These are phyloP conservation scores for Amiota minor DNA, from an alignment of 2,888 invertebrate species.

Conservation along the genomic window DNA sequence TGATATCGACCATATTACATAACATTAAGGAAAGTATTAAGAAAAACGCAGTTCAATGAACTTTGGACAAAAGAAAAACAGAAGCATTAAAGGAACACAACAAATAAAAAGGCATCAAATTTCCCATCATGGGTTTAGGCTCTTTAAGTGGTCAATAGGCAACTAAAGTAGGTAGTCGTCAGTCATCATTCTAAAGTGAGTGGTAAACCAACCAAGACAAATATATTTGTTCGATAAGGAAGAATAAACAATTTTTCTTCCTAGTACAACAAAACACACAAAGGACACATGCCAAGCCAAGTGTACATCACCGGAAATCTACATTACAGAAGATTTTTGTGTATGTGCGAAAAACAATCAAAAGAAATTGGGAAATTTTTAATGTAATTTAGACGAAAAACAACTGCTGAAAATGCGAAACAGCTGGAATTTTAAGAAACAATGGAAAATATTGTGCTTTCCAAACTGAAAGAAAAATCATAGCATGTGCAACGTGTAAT, in stretches of 20 bases:
- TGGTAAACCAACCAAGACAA: too few species aligned
- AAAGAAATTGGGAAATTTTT: conserved; percentile 13
- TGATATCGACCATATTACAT: too few species aligned
- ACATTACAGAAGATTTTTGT: conserved; percentile 12
- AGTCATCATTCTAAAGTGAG: too few species aligned
- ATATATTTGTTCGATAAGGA: not conserved
- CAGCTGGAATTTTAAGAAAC: not conserved
- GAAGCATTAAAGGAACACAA: not conserved
- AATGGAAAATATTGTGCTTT: not conserved
- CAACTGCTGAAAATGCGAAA: not conserved
- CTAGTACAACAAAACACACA: not conserved
- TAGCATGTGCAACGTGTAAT: conserved; percentile 15
- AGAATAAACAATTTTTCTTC: not conserved
- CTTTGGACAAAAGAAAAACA: not conserved
- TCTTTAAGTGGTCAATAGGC: too few species aligned
- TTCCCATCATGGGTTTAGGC: not conserved
- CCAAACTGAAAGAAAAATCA: conserved; percentile 18
- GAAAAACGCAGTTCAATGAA: not conserved
- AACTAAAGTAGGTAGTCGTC: too few species aligned
- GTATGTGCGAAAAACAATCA: conserved; percentile 21
- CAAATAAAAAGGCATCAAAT: conserved; percentile 12
- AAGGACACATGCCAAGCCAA: not conserved
- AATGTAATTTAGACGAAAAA: conserved; percentile 11
- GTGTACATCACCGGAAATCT: conserved; percentile 12
- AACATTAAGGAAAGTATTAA: too few species aligned